phyloP scores from a whole-genome alignment of 2,113 vertebrate genomes.

The Platycercus adscitus region DNA sequence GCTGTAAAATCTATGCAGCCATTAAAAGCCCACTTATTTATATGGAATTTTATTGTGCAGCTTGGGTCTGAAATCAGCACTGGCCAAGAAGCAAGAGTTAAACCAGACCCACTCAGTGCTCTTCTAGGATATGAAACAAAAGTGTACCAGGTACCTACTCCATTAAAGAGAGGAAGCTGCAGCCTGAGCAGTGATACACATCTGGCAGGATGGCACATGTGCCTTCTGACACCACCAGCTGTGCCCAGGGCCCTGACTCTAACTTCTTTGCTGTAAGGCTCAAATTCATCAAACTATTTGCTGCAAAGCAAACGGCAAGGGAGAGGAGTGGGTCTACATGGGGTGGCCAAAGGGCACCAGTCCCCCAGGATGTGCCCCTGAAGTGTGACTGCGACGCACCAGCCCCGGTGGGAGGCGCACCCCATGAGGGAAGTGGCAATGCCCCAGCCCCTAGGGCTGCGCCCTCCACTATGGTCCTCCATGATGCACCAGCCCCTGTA shows the following conservation, averaged over 20 bases:
- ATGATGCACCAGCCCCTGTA: neutral
- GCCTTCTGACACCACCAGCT: neutral
- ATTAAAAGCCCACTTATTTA: neutral
- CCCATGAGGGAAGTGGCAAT: fast-evolving
- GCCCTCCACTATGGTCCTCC: fast-evolving
- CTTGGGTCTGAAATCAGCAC: neutral
- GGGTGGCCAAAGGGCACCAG: neutral
- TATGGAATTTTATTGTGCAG: neutral
- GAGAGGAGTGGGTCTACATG: neutral
- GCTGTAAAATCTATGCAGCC: neutral
- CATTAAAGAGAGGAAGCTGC: neutral
- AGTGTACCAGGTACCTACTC: neutral
- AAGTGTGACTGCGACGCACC: fast-evolving
- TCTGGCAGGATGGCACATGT: neutral
- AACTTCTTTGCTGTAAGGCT: neutral
- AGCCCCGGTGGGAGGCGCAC: fast-evolving
- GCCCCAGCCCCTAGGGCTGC: fast-evolving
- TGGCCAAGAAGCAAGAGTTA: neutral
- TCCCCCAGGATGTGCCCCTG: neutral
- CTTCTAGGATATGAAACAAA: neutral
- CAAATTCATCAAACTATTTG: neutral
- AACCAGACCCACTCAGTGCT: neutral
- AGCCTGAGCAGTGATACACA: neutral
- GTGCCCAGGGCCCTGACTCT: neutral
- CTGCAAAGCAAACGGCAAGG: fast-evolving